Conservation (phyloP, 2,888 invertebrate genomes). For the Blastobasis adustella region DNA sequence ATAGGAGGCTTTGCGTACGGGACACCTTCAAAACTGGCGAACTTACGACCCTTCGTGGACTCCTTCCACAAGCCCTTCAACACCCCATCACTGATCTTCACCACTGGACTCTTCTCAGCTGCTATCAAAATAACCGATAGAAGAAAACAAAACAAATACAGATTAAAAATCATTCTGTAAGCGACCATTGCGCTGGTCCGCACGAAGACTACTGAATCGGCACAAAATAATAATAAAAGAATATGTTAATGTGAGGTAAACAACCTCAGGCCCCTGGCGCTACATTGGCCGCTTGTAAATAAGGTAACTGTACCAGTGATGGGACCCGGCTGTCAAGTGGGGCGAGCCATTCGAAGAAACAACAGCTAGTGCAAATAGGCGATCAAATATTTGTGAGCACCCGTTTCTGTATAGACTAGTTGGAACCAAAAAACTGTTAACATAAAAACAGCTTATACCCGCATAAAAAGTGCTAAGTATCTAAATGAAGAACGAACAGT, state of each 20-base stretch:
- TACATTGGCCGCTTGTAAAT: neutral
- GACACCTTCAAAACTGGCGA: constrained; percentile 70
- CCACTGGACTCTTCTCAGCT: constrained; percentile 7
- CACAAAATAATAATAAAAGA: neutral
- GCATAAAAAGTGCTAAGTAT: too few relatives aligned
- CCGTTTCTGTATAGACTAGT: too few relatives aligned
- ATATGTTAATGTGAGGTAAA: neutral
- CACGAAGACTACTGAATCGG: neutral
- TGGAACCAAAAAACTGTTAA: too few relatives aligned
- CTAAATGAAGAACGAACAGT: too few relatives aligned
- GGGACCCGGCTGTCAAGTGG: too few relatives aligned
- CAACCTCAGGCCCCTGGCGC: neutral
- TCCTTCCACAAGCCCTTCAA: constrained; percentile 21
- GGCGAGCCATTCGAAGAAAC: too few relatives aligned
- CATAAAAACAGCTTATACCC: too few relatives aligned
- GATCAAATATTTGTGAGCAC: too few relatives aligned
- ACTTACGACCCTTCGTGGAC: constrained; percentile 28
- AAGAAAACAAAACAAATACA: neutral
- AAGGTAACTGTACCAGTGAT: too few relatives aligned
- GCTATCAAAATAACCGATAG: neutral
- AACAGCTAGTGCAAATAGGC: too few relatives aligned
- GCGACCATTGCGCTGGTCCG: too few relatives aligned
- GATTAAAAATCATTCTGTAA: too few relatives aligned
- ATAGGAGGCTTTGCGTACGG: constrained; percentile 74
- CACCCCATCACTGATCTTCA: constrained; percentile 17